These are phyloP conservation scores for Xiphorhynchus elegans DNA, from an alignment of 2,113 vertebrate genomes.

Conservation along the genomic window DNA sequence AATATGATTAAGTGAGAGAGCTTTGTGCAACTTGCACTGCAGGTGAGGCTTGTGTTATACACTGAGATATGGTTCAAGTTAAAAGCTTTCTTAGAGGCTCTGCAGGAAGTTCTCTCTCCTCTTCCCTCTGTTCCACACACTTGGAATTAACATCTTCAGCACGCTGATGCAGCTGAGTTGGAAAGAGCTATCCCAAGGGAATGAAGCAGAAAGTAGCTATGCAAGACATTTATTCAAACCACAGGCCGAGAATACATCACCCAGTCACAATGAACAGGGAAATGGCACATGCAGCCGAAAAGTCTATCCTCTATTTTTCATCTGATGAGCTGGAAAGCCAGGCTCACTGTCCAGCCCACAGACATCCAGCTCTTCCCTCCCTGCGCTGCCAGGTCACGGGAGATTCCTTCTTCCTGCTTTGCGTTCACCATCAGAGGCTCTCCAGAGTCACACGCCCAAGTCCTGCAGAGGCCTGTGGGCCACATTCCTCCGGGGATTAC, in stretches of 20 bases:
- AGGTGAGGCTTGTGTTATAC: neutral
- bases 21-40: neutral
- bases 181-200: neutral
- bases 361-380: neutral
- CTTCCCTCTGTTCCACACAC: neutral
- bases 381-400: neutral
- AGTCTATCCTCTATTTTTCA: neutral
- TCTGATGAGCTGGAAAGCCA: neutral
- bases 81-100: neutral
- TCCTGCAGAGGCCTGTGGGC: slow-evolving; percentile 17
- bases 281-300: neutral
- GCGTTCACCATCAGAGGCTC: neutral
- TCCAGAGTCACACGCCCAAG: neutral
- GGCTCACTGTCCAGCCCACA: neutral
- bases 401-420: neutral
- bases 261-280: neutral
- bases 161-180: neutral
- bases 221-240: slow-evolving; percentile 27
- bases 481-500: neutral
- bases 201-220: slow-evolving; percentile 25
- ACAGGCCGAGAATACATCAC: slow-evolving; percentile 7
- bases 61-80: neutral
- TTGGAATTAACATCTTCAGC: neutral
- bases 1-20: neutral
- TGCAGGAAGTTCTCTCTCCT: neutral